phyloP scores from a whole-genome alignment of 2,797 vertebrate genomes.

The Odontamblyopus lacepedii region DNA sequence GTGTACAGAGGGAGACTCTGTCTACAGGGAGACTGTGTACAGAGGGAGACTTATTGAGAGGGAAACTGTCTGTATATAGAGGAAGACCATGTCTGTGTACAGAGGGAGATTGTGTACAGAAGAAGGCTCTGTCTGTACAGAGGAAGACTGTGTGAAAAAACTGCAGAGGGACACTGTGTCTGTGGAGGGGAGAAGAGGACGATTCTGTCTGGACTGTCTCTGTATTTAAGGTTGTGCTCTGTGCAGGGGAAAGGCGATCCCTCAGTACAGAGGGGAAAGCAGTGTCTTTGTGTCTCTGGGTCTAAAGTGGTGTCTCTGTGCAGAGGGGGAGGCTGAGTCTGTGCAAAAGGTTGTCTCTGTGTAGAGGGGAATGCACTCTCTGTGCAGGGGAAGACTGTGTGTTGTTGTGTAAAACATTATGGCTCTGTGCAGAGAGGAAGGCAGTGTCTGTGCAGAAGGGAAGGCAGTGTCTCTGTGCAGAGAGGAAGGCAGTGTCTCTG shows the following conservation, averaged over 20 bases:
- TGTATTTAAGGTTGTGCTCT: not conserved
- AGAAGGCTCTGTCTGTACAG: not conserved
- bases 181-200: slow-evolving; percentile 38
- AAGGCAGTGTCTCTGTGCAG: not conserved
- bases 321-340: not conserved
- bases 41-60: not conserved
- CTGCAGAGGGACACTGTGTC: not conserved
- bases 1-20: slow-evolving; percentile 31
- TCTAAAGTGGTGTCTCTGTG: not conserved
- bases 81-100: not conserved
- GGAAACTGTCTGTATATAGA: not conserved
- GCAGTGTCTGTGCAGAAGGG: not conserved
- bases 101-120: not conserved
- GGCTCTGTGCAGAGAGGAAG: not conserved
- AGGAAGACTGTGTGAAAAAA: not conserved
- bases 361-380: not conserved
- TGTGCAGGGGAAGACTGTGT: not conserved
- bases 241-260: no score
- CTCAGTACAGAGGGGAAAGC: no score
- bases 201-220: not conserved
- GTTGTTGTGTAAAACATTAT: no score
- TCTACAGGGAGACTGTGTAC: not conserved
- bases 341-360: not conserved
- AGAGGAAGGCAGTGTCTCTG: not conserved
- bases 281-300: no score